Base-by-base conservation (phyloP, 2,888 invertebrate species). In the Chrysomela aeneicollis region DNA sequence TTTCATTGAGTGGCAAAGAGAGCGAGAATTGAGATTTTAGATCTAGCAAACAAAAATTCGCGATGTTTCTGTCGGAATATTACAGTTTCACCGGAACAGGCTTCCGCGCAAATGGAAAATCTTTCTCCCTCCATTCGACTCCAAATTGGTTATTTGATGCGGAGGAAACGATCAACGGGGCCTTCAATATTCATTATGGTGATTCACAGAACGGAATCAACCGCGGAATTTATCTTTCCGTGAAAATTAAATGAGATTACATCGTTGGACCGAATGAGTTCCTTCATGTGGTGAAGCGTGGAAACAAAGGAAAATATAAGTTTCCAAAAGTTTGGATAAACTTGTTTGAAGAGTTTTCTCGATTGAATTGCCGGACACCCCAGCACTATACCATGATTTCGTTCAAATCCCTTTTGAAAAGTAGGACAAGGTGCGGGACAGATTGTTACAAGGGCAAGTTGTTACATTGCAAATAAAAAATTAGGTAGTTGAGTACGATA, bases 1-100 rank as follows among this genome's bases (percentile, higher is more conserved):
- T 67, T 66, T 53, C 61, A 61, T 66, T 42, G 61, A 59, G 59
- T 59, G 19, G 15, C 21, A 53, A 54, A 61, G 42, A 55, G 21
- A 21, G 60, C 30, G 21, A 5, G 12, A 50, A 52, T 57, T 52
- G 49, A 59, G 57, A 59, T 65, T 64, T 64, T 61, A 32, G 26
- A 15, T 26, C 51, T 26, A 30, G 59, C 49, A 59, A 60, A 64
- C 59, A 10, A 49, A 64, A 47, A 22, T 32, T 53, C 18, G 30
- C 21, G 30, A 52, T 58, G 52, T 63, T 47, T 26, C 46, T n/a
- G 35, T 12, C 37, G 22, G 47, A 32, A 57, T 62, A 35, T 62
- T 57, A 22, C 47, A 57, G 50, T 49, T 55, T 57, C 49, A 10
- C 49, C 37, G 47, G 17, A 26, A 59, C 46, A 49, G 19, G n/a